Evolutionary conservation across 1,140 invertebrate species (phyloP), one percentile per base, ranked within the genome.

Genomic region (Sogatella furcifera): DNA sequence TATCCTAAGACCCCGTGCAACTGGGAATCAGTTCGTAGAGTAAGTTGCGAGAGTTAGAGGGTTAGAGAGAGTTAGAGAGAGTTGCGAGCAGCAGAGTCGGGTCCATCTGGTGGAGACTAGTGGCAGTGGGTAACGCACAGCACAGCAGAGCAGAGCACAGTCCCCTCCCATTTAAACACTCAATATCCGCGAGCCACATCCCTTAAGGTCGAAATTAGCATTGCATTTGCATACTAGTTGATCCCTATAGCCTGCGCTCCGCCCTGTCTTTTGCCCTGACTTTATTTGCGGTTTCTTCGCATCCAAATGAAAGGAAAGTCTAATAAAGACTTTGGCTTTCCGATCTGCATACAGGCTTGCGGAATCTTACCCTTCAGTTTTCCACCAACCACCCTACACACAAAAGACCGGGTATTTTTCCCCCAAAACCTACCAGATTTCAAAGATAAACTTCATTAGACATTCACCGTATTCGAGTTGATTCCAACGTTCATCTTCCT

Each of bases 371-470:
- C 34, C 34, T 38, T 38, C 34, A 38, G 11, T 38, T 38, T 38
- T 13, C 34, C 34, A 2, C 34, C 34, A 9, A 10, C 34, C 11
- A 3, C n/a, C n/a, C n/a, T n/a, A n/a, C n/a, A n/a, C n/a, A n/a
- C 34, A 38, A 38, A 38, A 38, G 34, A 38, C 34, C 34, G 34
- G 21, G 46, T 49, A 49, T 49, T 49, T 49, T 49, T 22, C 46
- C 46, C 15, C 21, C 21, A 49, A 49, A 49, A 49, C 21, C 15
- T 2, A 49, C 15, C 46, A 49, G 46, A 49, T 49, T 49, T 49
- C 46, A 17, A 49, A 49, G 46, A 49, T 49, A 49, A 49, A 49
- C 46, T 49, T 49, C 46, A 49, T 49, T 49, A 49, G 46, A 49
- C 46, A 49, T 49, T 49, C 21, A 38, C 34, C 34, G 34, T 38